Evolutionary conservation across 2,113 vertebrate species (phyloP), one percentile per base, ranked within the genome.

Genomic region (Hiodon alosoides): DNA sequence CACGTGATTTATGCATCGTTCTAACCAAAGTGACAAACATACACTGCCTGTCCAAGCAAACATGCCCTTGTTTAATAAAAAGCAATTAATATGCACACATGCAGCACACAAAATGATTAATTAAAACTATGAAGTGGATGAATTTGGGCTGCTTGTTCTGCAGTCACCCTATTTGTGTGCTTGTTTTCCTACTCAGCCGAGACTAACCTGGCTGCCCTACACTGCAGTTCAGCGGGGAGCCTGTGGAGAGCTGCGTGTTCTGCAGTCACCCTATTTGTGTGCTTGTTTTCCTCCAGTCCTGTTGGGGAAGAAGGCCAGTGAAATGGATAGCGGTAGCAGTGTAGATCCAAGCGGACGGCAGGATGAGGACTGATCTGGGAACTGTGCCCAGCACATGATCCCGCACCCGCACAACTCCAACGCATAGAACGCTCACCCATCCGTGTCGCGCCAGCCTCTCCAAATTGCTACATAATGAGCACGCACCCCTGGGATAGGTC

Each of bases 261-360:
- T 31, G 31, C 31, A 31, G 31, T 31, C 31, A 31, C 31, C 31
- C 75, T 81, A 80, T 85, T 79, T 80, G 61, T 64, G 53, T 74
- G 51, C 47, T 4, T 75, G 72, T 83, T n/a, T 52, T 69, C 47
- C 10, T 53, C 67, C 7, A 46, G 17, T 10, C 10, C 7, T 71
- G 75, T 81, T 50, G 59, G 72, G 72, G 74, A 83, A 76, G 62
- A 68, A 14, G 68, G 7, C 46, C 13, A 13, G 14, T 81, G 86
- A 85, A 87, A 89, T 65, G 79, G 83, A 87, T 87, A 87, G 77
- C 76, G 66, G 64, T 48, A 57, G 31, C 31, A 31, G 73, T 73
- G 73, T 78, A 78, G 31, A 31, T 31, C 31, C 2, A 31, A 31
- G 31, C 31, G 31, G 2, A 31, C 31, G 31, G 31, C 31, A 31